phyloP scores from a whole-genome alignment of 2,113 vertebrate species.

The Numida meleagris region DNA sequence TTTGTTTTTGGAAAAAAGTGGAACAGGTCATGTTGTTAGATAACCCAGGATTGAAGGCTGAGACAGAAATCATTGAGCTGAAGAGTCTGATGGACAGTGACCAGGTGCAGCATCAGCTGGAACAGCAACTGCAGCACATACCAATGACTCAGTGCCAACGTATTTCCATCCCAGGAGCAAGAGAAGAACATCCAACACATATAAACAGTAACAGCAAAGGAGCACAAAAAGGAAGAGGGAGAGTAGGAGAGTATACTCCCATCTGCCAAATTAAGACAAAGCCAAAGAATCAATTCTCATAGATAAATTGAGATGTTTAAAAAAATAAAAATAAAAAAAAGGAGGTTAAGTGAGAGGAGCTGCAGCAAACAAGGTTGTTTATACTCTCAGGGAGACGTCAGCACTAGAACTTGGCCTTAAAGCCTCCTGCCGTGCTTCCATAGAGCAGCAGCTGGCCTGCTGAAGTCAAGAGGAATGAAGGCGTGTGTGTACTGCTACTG shows the following conservation, averaged over 20 bases:
- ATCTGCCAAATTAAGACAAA: neutral
- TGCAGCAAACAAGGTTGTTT: neutral
- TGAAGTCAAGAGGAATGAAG: neutral
- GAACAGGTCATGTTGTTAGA: neutral
- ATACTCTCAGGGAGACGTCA: fast-evolving
- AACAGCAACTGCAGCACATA: conserved; percentile 28
- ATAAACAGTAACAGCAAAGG: neutral
- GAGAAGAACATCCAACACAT: neutral
- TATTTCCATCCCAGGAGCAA: neutral
- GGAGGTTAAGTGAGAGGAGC: neutral
- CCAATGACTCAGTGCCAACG: neutral
- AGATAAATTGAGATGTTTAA: neutral
- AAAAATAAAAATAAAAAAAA: neutral
- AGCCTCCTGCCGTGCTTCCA: neutral
- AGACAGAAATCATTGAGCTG: neutral
- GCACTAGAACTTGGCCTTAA: neutral
- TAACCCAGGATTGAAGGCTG: neutral
- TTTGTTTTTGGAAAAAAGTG: neutral
- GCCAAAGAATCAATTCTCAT: neutral
- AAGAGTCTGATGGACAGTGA: conserved; percentile 22
- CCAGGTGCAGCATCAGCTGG: conserved; percentile 52
- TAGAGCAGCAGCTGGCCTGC: neutral
- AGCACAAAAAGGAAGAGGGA: neutral
- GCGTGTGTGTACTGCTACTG: neutral
- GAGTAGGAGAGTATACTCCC: neutral